Evolutionary conservation across 2,797 vertebrate species (phyloP).

Genomic region (Pampus argenteus): DNA sequence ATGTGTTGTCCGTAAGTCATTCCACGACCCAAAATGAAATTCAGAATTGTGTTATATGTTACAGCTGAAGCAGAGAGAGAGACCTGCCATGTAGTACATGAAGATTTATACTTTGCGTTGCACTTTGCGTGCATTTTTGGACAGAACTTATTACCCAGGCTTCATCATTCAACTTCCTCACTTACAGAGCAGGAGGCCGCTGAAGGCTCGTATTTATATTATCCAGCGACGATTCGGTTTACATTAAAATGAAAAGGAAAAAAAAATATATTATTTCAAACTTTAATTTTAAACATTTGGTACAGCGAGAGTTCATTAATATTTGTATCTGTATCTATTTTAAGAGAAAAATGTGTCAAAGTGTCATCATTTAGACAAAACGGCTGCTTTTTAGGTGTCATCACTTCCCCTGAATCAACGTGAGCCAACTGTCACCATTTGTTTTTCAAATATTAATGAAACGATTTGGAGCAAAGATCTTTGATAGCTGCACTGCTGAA

Average conservation of each 20-base stretch:
- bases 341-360: neutral
- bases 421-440: neutral
- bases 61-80: slow-evolving; percentile 26
- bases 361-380: slow-evolving; percentile 30
- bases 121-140: slow-evolving; percentile 32
- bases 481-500: slow-evolving; percentile 1
- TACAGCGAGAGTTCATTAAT: neutral
- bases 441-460: slow-evolving; percentile 16
- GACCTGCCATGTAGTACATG: neutral
- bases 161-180: slow-evolving; percentile 18
- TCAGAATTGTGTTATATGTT: slow-evolving; percentile 11
- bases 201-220: slow-evolving; percentile 13
- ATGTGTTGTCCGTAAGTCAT: slow-evolving; percentile 36
- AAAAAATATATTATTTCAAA: slow-evolving; percentile 12
- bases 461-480: neutral
- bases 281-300: slow-evolving; percentile 2
- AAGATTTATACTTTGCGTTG: slow-evolving; percentile 21
- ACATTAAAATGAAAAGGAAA: neutral
- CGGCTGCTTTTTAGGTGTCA: neutral
- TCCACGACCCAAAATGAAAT: slow-evolving; percentile 40
- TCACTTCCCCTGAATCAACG: neutral
- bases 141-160: slow-evolving; percentile 26
- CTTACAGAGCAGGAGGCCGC: neutral
- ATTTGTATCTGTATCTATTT: neutral
- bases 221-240: neutral